Percentiles rank a stretch among this genome's conserved stretches.
Evolutionary conservation across 2,113 vertebrate genomes (phyloP).

Genomic region (Melanostigma gelatinosum): DNA sequence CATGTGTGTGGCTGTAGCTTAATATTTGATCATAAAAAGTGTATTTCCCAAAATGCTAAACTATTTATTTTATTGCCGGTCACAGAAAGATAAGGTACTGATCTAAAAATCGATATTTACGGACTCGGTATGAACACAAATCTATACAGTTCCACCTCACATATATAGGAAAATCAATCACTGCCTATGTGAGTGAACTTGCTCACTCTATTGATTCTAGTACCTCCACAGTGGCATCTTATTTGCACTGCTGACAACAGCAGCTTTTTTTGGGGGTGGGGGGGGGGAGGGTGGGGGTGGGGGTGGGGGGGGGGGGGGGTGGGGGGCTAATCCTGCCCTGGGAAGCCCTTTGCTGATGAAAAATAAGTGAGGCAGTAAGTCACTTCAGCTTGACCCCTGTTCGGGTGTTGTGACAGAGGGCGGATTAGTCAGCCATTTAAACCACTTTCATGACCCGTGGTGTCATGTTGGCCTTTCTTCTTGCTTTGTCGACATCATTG

Average conservation of each 20-base stretch:
- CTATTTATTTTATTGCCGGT: not conserved
- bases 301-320: too few species aligned
- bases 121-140: not conserved
- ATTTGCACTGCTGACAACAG: not conserved
- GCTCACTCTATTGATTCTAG: conserved; percentile 9
- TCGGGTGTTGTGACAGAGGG: conserved; percentile 64
- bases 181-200: not conserved
- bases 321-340: conserved; percentile 39
- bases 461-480: not conserved
- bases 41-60: not conserved
- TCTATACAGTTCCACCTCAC: not conserved
- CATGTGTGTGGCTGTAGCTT: not conserved
- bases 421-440: conserved; percentile 59
- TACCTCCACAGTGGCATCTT: conserved; percentile 7
- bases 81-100: not conserved
- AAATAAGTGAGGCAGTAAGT: conserved; percentile 30
- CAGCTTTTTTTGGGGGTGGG: conserved; percentile 1
- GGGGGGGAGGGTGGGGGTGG: too few species aligned
- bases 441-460: not conserved
- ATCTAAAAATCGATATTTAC: not conserved
- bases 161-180: not conserved
- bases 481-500: not conserved
- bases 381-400: conserved; percentile 47
- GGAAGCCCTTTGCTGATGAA: conserved; percentile 20
- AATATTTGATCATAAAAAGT: not conserved